A percentile compares a stretch with the other conserved stretches of the same genome.
Evolutionary conservation across 2,113 vertebrate species (phyloP).

Genomic region (Solea solea): DNA sequence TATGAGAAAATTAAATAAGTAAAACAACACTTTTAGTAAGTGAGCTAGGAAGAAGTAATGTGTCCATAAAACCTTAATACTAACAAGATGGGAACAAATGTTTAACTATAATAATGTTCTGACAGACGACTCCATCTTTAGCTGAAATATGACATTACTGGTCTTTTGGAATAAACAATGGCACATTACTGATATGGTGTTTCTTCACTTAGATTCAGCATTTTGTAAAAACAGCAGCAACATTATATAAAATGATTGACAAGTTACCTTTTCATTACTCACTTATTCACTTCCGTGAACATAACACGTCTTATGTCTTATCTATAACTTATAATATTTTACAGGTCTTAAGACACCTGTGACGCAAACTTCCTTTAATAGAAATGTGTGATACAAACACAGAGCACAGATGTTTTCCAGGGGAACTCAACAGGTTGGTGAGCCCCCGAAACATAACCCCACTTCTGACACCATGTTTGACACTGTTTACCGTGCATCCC

Average conservation of each 20-base stretch:
- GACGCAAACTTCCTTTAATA: conserved; percentile 77
- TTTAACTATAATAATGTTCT: background rate
- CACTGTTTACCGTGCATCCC: too few relatives aligned
- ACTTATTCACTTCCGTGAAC: background rate
- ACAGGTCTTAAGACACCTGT: conserved; percentile 17
- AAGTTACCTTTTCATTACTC: background rate
- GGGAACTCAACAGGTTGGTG: conserved; percentile 25
- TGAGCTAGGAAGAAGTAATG: too few relatives aligned
- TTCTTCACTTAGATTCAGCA: conserved; percentile 16
- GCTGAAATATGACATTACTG: too few relatives aligned
- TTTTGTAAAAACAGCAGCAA: background rate
- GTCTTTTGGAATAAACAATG: too few relatives aligned
- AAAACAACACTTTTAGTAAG: too few relatives aligned
- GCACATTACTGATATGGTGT: background rate
- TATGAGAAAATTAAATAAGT: background rate
- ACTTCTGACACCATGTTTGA: too few relatives aligned
- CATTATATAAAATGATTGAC: background rate
- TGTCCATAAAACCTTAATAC: background rate
- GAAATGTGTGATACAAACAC: conserved; percentile 65
- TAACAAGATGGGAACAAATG: background rate
- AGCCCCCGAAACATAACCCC: conserved; percentile 46
- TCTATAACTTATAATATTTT: too few relatives aligned
- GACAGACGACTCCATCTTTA: background rate
- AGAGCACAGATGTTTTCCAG: conserved; percentile 41
- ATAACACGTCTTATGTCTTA: conserved; percentile 27